Percentiles rank a stretch among this genome's conserved stretches.
These are phyloP conservation scores for Dromiciops gliroides DNA, from an alignment of 2,113 vertebrate genomes.

Conservation along the genomic window DNA sequence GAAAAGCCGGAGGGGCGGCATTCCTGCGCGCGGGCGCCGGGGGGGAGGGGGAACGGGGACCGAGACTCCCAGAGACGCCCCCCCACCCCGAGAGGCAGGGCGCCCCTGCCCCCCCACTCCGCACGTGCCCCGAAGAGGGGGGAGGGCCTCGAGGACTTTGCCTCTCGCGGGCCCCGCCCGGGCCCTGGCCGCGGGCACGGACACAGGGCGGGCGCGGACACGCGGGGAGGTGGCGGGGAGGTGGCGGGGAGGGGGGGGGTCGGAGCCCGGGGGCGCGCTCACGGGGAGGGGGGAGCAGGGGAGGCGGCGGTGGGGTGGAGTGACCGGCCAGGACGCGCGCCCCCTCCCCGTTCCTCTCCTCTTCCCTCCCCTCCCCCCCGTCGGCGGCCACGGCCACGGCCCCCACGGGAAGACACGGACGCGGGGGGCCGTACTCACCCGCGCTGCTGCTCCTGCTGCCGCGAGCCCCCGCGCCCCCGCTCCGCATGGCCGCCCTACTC, in stretches of 20 bases:
- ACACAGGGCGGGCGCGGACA: conserved; percentile 41
- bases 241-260: conserved; percentile 86
- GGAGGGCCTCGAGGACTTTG: neutral
- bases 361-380: conserved; percentile 25
- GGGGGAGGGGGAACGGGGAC: neutral
- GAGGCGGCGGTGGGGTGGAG: conserved; percentile 79
- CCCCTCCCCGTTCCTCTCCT: neutral
- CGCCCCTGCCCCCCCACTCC: neutral
- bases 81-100: neutral
- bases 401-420: neutral
- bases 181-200: too few species aligned
- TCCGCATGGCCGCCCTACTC: conserved; percentile 72
- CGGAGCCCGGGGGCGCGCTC: conserved; percentile 83
- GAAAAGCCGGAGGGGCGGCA: neutral
- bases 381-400: conserved; percentile 1
- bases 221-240: conserved; percentile 85
- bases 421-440: conserved; percentile 15
- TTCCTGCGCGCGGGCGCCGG: conserved; percentile 36
- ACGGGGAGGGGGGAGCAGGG: conserved; percentile 83
- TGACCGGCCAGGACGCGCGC: neutral
- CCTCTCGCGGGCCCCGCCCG: neutral
- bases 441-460: neutral
- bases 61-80: neutral
- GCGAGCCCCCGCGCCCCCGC: conserved; percentile 68
- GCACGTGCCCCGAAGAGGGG: neutral